phyloP scores from a whole-genome alignment of 2,797 vertebrate species.

The Trematomus bernacchii region DNA sequence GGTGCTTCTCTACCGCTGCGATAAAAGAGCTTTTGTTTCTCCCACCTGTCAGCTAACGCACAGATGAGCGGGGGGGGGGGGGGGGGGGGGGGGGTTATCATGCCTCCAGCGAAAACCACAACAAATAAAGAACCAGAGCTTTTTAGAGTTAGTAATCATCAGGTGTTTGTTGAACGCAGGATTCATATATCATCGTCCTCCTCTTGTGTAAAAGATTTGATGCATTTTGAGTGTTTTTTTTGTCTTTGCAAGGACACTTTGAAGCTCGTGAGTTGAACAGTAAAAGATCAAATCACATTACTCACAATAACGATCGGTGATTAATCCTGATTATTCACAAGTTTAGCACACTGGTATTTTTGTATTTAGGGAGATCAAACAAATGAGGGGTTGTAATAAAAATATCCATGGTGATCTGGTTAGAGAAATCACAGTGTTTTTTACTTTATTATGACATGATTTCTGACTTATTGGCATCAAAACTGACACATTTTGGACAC shows the following conservation, averaged over 20 bases:
- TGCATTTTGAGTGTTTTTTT: background rate
- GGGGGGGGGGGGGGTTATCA: background rate
- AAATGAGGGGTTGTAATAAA: too few relatives aligned
- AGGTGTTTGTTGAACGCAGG: background rate
- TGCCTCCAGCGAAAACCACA: background rate
- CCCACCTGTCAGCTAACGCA: conserved; percentile 37
- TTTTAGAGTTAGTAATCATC: background rate
- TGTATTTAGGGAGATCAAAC: too few relatives aligned
- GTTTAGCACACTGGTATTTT: too few relatives aligned
- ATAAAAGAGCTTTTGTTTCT: conserved; percentile 42
- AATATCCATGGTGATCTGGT: too few relatives aligned
- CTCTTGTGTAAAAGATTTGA: background rate
- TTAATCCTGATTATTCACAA: too few relatives aligned
- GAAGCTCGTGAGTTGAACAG: too few relatives aligned
- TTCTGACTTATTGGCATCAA: too few relatives aligned
- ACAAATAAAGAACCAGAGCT: background rate
- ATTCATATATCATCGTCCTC: background rate
- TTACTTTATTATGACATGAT: too few relatives aligned
- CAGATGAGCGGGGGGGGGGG: background rate
- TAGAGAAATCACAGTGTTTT: too few relatives aligned
- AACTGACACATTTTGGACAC: too few relatives aligned
- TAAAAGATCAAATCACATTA: too few relatives aligned
- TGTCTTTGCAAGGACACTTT: background rate
- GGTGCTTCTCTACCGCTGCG: conserved; percentile 24
- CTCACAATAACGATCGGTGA: too few relatives aligned